phyloP scores from a whole-genome alignment of 1,140 invertebrate genomes.

The Olivierus martensii region DNA sequence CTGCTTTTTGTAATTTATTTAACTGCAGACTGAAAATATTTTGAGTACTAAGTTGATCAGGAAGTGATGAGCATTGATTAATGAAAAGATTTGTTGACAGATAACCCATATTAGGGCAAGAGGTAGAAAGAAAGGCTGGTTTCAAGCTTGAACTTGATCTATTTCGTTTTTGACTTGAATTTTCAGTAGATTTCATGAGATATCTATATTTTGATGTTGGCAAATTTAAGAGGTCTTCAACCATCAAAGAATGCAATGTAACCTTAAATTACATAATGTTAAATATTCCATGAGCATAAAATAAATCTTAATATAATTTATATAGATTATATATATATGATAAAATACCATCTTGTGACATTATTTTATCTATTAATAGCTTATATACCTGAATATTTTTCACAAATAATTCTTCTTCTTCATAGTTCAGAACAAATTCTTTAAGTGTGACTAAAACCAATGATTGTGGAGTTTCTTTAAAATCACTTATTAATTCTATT shows the following conservation, averaged over 20 bases:
- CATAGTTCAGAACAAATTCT: slow-evolving; percentile 61
- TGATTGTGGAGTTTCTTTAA: slow-evolving; percentile 27
- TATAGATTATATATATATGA: too few species aligned
- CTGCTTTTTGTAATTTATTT: not conserved
- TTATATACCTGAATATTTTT: slow-evolving; percentile 52
- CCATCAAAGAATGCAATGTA: slow-evolving; percentile 60
- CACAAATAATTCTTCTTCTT: slow-evolving; percentile 46
- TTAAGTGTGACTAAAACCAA: slow-evolving; percentile 62
- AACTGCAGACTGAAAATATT: slow-evolving; percentile 22
- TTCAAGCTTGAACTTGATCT: too few species aligned
- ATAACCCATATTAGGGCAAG: slow-evolving; percentile 56
- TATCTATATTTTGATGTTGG: slow-evolving; percentile 58
- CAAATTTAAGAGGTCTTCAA: slow-evolving; percentile 72
- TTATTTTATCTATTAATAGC: too few species aligned
- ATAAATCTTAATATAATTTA: too few species aligned
- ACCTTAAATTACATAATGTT: slow-evolving; percentile 43
- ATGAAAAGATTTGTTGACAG: slow-evolving; percentile 1
- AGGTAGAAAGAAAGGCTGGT: slow-evolving; percentile 44
- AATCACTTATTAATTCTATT: slow-evolving; percentile 29
- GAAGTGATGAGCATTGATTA: slow-evolving; percentile 34
- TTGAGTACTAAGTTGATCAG: slow-evolving; percentile 49
- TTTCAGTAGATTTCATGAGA: slow-evolving; percentile 48
- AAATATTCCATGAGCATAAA: too few species aligned
- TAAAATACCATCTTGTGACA: too few species aligned
- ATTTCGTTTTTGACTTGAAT: too few species aligned